Evolutionary conservation across 2,888 invertebrate species (phyloP).

Genomic region (Dryomyza anilis): DNA sequence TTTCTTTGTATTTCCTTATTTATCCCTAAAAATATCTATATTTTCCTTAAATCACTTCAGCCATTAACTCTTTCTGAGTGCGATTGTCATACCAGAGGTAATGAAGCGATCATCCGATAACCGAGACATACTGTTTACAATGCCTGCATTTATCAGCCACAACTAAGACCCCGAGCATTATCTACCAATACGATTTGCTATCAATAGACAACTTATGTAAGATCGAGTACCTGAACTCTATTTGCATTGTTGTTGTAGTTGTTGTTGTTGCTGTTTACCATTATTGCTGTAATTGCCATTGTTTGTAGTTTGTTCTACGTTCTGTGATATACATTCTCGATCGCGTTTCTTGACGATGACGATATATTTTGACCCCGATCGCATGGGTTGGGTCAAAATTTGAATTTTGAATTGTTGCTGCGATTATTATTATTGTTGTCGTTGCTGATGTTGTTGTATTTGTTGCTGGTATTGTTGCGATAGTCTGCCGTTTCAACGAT

Average conservation of each 20-base stretch:
- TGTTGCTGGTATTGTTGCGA: neutral
- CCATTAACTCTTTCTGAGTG: too few relatives aligned
- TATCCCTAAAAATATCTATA: too few relatives aligned
- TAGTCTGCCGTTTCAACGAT: neutral
- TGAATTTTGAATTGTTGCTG: slow-evolving; percentile 23
- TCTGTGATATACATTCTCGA: too few relatives aligned
- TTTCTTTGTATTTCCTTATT: too few relatives aligned
- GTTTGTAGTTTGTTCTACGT: neutral
- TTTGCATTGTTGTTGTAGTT: neutral
- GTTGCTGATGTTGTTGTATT: neutral
- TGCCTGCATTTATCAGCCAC: neutral
- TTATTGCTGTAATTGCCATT: neutral
- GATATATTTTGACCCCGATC: slow-evolving; percentile 31
- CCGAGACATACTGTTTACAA: too few relatives aligned
- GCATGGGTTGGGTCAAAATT: slow-evolving; percentile 34
- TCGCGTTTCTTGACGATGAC: slow-evolving; percentile 18
- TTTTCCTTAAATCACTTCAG: too few relatives aligned
- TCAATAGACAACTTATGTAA: neutral
- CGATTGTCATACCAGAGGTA: too few relatives aligned
- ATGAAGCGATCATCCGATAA: too few relatives aligned
- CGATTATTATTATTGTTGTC: neutral
- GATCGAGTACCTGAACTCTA: neutral
- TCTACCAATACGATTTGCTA: neutral
- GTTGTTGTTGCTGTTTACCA: neutral
- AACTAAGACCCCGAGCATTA: neutral